Evolutionary conservation across 2,113 vertebrate species (phyloP).

Genomic region (Peucedramus taeniatus): DNA sequence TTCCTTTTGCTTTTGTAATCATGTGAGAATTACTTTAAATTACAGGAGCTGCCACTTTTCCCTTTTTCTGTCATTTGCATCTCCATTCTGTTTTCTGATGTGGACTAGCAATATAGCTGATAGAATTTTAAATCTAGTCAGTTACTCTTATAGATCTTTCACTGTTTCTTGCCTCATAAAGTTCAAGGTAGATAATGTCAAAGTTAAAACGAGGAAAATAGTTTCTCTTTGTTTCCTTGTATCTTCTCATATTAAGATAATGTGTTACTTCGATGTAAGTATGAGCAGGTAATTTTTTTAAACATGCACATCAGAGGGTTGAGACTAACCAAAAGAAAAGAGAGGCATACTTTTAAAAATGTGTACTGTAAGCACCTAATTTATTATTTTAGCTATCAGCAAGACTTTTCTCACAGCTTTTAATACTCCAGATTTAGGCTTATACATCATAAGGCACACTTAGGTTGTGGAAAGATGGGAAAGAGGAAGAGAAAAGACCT

Average conservation of each 20-base stretch:
- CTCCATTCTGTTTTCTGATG: neutral
- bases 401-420: neutral
- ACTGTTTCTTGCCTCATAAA: neutral
- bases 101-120: neutral
- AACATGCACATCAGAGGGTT: accelerated
- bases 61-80: neutral
- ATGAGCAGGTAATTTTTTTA: neutral
- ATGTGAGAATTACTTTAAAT: neutral
- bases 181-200: neutral
- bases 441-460: neutral
- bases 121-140: neutral
- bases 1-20: neutral
- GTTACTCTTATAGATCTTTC: neutral
- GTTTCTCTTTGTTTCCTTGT: neutral
- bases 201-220: neutral
- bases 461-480: neutral
- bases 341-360: neutral
- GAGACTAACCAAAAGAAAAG: neutral
- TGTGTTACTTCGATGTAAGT: neutral
- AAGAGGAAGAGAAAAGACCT: neutral
- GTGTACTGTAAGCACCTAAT: neutral
- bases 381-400: neutral
- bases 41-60: neutral
- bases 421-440: neutral
- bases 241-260: neutral